Evolutionary conservation across 2,888 invertebrate species (phyloP).

Genomic region (Mesoligia furuncula): DNA sequence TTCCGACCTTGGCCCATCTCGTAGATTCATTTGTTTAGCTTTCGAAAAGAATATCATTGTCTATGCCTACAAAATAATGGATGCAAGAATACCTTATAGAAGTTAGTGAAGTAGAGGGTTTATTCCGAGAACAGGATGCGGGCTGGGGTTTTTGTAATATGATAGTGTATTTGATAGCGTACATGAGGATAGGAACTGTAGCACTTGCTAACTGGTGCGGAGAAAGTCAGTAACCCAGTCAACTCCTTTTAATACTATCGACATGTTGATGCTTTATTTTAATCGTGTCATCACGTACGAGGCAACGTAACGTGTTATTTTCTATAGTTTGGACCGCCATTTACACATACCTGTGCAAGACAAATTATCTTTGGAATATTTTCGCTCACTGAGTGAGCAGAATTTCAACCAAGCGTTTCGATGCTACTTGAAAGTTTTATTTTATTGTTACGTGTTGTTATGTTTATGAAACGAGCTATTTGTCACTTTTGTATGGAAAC

Average conservation of each 20-base stretch:
- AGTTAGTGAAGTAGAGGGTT: constrained; percentile 25
- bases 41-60: constrained; percentile 41
- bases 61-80: constrained; percentile 22
- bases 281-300: constrained; percentile 54
- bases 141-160: constrained; percentile 68
- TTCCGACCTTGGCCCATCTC: constrained; percentile 62
- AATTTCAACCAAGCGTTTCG: constrained; percentile 19
- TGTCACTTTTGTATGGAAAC: constrained; percentile 38
- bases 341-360: constrained; percentile 20
- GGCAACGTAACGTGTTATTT: constrained; percentile 58
- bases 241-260: constrained; percentile 47
- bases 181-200: constrained; percentile 28
- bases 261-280: constrained; percentile 47
- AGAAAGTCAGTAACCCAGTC: constrained; percentile 61
- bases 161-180: constrained; percentile 52
- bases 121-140: constrained; percentile 79
- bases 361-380: constrained; percentile 24
- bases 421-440: constrained; percentile 31
- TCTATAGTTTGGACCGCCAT: constrained; percentile 42
- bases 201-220: constrained; percentile 50
- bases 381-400: constrained; percentile 16
- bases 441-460: constrained; percentile 24
- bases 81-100: constrained; percentile 31
- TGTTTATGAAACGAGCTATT: constrained; percentile 38
- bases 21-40: constrained; percentile 50